phyloP scores from a whole-genome alignment of 2,888 invertebrate species.

The Byasa hedistus region DNA sequence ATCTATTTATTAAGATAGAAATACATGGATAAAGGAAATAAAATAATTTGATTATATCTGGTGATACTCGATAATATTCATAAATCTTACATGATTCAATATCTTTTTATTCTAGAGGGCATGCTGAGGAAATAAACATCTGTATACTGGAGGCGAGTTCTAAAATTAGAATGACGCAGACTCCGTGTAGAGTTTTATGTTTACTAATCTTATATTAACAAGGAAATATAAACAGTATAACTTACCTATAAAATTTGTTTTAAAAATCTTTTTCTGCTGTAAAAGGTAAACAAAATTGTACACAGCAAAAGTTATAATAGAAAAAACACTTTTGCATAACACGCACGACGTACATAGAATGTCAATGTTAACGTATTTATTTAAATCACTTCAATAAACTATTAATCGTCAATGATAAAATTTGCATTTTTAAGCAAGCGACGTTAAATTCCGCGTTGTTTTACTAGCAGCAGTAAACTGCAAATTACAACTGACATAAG shows the following conservation, averaged over 20 bases:
- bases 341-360: constrained; percentile 4
- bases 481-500: constrained; percentile 21
- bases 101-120: not conserved
- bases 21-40: not conserved
- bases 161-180: constrained; percentile 29
- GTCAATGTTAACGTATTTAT: constrained; percentile 3
- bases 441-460: constrained; percentile 2
- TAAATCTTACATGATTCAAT: not conserved
- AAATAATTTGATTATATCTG: not conserved
- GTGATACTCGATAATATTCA: not conserved
- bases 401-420: not conserved
- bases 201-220: constrained; percentile 17
- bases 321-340: constrained; percentile 15
- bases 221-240: not conserved
- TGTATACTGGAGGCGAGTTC: constrained; percentile 24
- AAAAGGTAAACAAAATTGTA: constrained; percentile 4
- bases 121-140: constrained; percentile 24
- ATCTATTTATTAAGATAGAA: not conserved
- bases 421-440: not conserved
- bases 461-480: constrained; percentile 18
- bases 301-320: constrained; percentile 3
- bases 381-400: constrained; percentile 5
- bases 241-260: constrained; percentile 15
- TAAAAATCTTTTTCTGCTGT: constrained; percentile 2
- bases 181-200: constrained; percentile 16